Evolutionary conservation across 2,888 invertebrate genomes (phyloP), one percentile per base, ranked within the genome.

Genomic region (Odontothrips loti): DNA sequence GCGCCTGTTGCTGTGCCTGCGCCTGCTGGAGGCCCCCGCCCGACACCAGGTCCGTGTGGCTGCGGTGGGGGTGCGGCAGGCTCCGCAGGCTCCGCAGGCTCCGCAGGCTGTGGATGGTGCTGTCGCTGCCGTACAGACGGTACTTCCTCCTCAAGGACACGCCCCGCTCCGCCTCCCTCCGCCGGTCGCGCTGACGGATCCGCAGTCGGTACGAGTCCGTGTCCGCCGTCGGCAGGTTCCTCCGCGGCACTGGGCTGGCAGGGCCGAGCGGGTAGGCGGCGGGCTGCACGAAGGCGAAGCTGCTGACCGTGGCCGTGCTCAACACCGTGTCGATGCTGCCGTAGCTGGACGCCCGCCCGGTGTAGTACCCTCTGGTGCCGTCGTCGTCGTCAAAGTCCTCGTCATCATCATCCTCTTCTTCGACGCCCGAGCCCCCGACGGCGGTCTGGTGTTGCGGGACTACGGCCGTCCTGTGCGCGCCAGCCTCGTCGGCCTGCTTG

Each of bases 261-360:
- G 85, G 84, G 47, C 86, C 86, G 83, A 85, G 86, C 23, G 87
- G 86, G 86, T 91, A 91, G 82, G 88, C 87, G 79, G 89, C 87
- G 82, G 93, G 90, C 81, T 89, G 86, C 83, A 93, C 89, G 86
- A 91, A 94, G 27, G 93, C 91, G 86, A 94, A 94, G 85, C 93
- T 93, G 75, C 91, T 91, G 27, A 91, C 93, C 15, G 93, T 93
- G 80, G 93, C 91, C 82, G 91, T 93, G 84, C 94, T 94, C 85
- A 92, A 91, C 80, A 90, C 90, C 84, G 93, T 93, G 84, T 91
- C 91, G 83, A 93, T 88, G 86, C 93, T 93, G 83, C 90, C 90
- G 84, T 87, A 89, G 86, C 91, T 90, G 83, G 90, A 89, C 80
- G 88, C 88, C 79, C 86, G 84, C 84, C 83, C 82, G 68, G 27